Base-by-base conservation (phyloP, 2,113 vertebrate species). In the Tympanuchus pallidicinctus region DNA sequence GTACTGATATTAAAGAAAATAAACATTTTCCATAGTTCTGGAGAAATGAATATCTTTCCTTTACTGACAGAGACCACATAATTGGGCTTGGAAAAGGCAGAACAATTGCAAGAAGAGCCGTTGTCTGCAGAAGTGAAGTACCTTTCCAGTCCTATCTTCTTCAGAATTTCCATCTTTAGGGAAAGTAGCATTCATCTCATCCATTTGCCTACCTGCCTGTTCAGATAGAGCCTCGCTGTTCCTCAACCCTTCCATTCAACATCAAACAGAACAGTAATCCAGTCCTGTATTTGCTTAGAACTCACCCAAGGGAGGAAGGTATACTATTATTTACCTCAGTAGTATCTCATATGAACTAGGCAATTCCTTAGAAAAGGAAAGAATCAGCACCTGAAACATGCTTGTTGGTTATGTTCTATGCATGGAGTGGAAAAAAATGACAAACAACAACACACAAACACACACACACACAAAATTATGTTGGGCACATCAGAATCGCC, bases 191-290 rank as follows among this genome's bases (percentile, higher is more conserved):
- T 42, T 89, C 74, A 7, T 93, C 97, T 32, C 97, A 97, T 43
- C 97, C 97, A 82, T 97, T 97, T 1, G 92, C 98, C 93, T 98
- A 98, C 91, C 90, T 97, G 80, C 96, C 96, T 1, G 94, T 97
- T 5, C 8, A 76, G 65, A 43, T 8, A 4, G 34, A 66, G 22
- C 13, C 38, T 40, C 45, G 4, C 87, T 96, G 13, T 75, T 92
- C 77, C 70, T 21, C 25, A 70, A 96, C 98, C 82, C 95, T 98
- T 80, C 95, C 96, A 2, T 88, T 98, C 5, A 96, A 95, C 83
- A 97, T 98, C 95, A 97, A 98, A 77, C 96, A 98, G 30, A 96
- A 95, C 89, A 88, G 94, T 60, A 98, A 98, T 93, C 93, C 98
- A 45, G 92, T 98, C 74, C 97, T 98, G 0, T 97, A 96, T 0